Conservation (phyloP, 2,888 invertebrate species). For the Orthonevra nobilis region DNA sequence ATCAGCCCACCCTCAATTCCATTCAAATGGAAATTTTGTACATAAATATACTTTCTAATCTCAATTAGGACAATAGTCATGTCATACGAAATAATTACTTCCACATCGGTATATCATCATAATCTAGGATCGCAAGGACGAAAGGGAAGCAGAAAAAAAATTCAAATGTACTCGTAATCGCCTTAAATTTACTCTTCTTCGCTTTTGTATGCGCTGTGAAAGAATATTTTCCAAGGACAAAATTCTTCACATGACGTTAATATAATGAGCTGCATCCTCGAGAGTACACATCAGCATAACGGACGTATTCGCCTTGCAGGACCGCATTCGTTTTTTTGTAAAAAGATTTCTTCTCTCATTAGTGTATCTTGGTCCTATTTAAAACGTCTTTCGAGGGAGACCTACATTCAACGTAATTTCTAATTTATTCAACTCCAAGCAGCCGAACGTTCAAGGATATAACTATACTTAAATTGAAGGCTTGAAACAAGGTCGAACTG, state of each 20-base stretch:
- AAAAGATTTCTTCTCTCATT: too few species aligned
- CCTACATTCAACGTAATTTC: conserved; percentile 7
- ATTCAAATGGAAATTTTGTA: conserved; percentile 43
- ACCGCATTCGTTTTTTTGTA: too few species aligned
- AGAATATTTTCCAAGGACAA: conserved; percentile 4
- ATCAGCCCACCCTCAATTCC: neutral
- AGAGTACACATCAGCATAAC: conserved; percentile 19
- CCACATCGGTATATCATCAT: conserved; percentile 27
- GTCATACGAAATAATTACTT: conserved; percentile 46
- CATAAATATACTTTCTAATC: conserved; percentile 55
- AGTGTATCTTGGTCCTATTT: too few species aligned
- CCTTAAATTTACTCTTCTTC: conserved; percentile 13
- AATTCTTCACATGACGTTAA: conserved; percentile 12
- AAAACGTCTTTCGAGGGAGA: too few species aligned
- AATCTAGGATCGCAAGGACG: neutral
- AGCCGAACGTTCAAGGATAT: conserved; percentile 17
- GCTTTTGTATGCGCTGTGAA: neutral
- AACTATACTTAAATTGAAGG: neutral
- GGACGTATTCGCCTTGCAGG: too few species aligned
- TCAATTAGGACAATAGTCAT: conserved; percentile 42
- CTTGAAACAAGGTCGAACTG: conserved; percentile 10
- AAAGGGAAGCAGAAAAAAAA: conserved; percentile 3
- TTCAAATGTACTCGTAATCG: too few species aligned
- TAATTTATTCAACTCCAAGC: conserved; percentile 32
- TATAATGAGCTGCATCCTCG: conserved; percentile 13